Percentiles rank a stretch among this genome's conserved stretches.
Evolutionary conservation across 2,888 invertebrate species (phyloP).

Genomic region (Emmelina monodactyla): DNA sequence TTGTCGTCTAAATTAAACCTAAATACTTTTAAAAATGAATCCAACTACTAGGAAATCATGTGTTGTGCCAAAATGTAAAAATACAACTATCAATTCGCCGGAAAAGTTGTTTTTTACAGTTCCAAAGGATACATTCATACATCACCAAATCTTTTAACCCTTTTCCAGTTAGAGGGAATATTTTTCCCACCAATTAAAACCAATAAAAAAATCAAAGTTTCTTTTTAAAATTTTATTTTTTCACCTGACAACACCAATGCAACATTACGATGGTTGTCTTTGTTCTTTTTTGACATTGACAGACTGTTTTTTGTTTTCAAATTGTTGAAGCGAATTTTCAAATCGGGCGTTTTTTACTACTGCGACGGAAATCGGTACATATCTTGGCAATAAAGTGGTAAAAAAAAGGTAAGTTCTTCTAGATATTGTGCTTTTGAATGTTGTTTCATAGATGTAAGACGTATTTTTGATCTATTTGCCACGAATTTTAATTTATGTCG

Average conservation of each 20-base stretch:
- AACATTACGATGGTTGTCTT: background rate
- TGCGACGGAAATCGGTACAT: background rate
- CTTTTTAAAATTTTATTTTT: background rate
- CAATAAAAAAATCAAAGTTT: background rate
- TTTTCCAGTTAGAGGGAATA: background rate
- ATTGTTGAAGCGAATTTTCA: background rate
- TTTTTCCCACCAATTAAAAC: background rate
- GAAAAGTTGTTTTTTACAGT: too few relatives aligned
- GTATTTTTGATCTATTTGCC: background rate
- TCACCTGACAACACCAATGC: background rate
- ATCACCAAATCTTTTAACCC: too few relatives aligned
- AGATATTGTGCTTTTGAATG: background rate
- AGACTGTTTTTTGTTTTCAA: background rate
- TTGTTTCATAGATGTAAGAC: background rate
- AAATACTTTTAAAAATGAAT: too few relatives aligned
- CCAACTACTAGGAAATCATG: too few relatives aligned
- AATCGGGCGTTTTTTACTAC: background rate
- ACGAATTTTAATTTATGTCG: background rate
- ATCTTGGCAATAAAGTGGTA: background rate
- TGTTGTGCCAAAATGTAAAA: too few relatives aligned
- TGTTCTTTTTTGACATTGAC: background rate
- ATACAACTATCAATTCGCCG: too few relatives aligned
- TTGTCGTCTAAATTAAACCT: too few relatives aligned
- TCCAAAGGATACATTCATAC: too few relatives aligned
- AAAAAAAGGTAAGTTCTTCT: background rate